These are phyloP conservation scores for Melanocharis versteri DNA, from an alignment of 2,113 vertebrate species.

Conservation along the genomic window DNA sequence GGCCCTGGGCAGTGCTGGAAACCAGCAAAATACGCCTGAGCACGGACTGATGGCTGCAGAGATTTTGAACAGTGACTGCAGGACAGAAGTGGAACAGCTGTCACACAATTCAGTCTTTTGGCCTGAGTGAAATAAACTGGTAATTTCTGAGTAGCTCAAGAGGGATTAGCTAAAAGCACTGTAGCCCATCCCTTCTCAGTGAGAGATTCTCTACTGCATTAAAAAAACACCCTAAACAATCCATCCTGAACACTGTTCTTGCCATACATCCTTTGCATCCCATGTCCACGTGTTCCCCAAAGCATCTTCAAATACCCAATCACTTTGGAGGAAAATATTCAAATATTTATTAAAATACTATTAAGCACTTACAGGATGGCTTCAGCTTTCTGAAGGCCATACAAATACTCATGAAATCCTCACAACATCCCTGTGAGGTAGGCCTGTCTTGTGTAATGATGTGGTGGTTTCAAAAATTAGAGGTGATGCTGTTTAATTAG, in stretches of 20 bases:
- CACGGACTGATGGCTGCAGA: neutral
- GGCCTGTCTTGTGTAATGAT: neutral
- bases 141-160: neutral
- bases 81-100: neutral
- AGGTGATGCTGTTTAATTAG: neutral
- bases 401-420: neutral
- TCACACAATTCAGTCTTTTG: neutral
- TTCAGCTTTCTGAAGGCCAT: neutral
- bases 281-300: neutral
- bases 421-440: conserved; percentile 32
- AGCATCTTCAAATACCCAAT: neutral
- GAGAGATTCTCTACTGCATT: neutral
- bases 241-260: neutral
- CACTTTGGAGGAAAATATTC: neutral
- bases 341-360: conserved; percentile 35
- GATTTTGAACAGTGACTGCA: neutral
- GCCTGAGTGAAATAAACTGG: neutral
- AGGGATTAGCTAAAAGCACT: neutral
- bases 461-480: neutral
- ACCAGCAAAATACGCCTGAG: neutral
- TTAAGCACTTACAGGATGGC: neutral
- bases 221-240: neutral
- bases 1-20: neutral
- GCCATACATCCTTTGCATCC: neutral
- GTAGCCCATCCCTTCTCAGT: neutral